Evolutionary conservation across 2,113 vertebrate species (phyloP).

Genomic region (Phalacrocorax pelagicus): DNA sequence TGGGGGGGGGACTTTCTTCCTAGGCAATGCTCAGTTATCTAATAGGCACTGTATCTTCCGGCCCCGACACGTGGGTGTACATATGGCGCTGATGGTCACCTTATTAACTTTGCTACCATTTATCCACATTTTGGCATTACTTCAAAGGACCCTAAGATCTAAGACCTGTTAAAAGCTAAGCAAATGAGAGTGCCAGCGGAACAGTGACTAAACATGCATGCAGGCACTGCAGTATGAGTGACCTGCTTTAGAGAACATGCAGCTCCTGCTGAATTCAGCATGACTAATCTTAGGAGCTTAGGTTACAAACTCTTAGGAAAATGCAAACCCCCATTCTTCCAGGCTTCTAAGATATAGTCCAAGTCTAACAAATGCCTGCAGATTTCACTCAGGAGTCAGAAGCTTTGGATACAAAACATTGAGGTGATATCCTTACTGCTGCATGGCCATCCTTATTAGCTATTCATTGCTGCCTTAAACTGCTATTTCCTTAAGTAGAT

Average conservation of each 20-base stretch:
- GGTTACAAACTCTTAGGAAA: background rate
- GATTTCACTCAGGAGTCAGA: background rate
- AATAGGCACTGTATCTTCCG: rapidly evolving
- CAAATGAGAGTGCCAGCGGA: background rate
- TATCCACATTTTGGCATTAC: background rate
- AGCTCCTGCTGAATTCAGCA: background rate
- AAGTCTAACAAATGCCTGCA: background rate
- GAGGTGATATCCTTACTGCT: background rate
- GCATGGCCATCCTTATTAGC: background rate
- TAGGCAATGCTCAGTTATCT: rapidly evolving
- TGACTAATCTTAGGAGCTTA: background rate
- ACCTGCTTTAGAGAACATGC: background rate
- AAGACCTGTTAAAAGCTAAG: background rate
- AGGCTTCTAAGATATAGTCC: background rate
- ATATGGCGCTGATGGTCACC: background rate
- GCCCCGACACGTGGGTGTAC: rapidly evolving
- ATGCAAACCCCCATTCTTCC: background rate
- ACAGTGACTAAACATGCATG: rapidly evolving
- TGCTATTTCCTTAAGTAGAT: background rate
- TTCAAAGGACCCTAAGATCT: background rate
- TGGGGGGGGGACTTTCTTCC: no score
- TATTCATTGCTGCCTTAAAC: background rate
- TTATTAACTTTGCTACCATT: background rate
- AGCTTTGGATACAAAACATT: background rate
- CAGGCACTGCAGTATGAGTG: background rate